Base-by-base conservation (phyloP, 2,888 invertebrate genomes). In the Acleris sparsana region DNA sequence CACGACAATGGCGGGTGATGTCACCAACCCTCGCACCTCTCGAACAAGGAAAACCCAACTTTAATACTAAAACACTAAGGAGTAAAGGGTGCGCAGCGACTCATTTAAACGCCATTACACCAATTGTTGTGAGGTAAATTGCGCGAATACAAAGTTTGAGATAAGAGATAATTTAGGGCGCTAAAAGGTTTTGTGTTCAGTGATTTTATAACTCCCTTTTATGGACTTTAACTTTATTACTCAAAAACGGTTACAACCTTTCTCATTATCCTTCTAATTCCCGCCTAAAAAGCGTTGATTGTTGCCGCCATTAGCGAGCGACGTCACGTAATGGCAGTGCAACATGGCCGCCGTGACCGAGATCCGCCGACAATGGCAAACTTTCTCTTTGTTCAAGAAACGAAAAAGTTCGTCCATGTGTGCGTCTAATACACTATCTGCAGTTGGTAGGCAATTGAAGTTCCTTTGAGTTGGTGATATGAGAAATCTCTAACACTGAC, bases 271-370 rank as follows among this genome's bases (percentile, higher is more conserved):
- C 62, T 63, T 51, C 49, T 51, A 62, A 62, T 62, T 53, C n/a
- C 20, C 18, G 16, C 29, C 58, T 58, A 58, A 51, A 62, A 71
- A 71, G 66, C 68, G 64, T 62, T 68, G 66, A 66, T 51, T 59
- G 58, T 62, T 51, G 48, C 68, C 63, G 67, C 69, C 71, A 72
- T 70, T 70, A 62, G 64, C 39, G 53, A 57, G 67, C 71, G 71
- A 70, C 72, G 73, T 71, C 71, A 72, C 70, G 66, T 67, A 63
- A 72, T 69, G 73, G 70, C 72, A 68, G 39, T 69, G 61, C 61
- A 62, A 62, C 53, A 62, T 25, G 57, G 57, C 57, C 44, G 57
- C 62, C 62, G 55, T 62, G 62, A 25, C 64, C 66, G 66, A 62
- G 66, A 56, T 55, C 55, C 55, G 48, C 46, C 67, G 65, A 65